Evolutionary conservation across 2,888 invertebrate genomes (phyloP), one percentile per base, ranked within the genome.

Genomic region (Patella caerulea): DNA sequence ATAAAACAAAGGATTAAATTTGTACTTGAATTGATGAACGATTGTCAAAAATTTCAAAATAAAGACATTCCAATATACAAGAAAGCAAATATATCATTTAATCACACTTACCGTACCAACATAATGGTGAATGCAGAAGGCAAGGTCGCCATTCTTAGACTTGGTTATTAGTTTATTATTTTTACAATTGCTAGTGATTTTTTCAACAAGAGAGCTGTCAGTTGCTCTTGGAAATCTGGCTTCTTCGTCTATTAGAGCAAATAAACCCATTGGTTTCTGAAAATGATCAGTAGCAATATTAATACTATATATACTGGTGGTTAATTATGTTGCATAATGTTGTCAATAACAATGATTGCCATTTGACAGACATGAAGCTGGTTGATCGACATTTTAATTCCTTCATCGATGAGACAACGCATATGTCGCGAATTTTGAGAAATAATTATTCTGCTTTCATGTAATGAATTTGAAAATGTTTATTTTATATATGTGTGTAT

Each of bases 171-270:
- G 73, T 59, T 74, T 75, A 15, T 73, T 73, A 56, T 80, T 75
- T 17, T 73, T 45, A 56, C 84, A 83, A 73, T 88, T 83, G 34
- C 77, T 82, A 65, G 86, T 84, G 69, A 90, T 77, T 79, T 91
- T 91, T 52, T 90, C 88, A 7, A 90, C 84, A 55, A 91, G 82
- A 0, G 89, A 86, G 54, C 81, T 77, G 79, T 91, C 91, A 7
- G 88, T 86, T 0, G 88, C 88, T 76, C 85, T 84, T 3, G 90
- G 89, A 24, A 91, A 88, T 52, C 85, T 81, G 34, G 88, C 88
- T 79, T 91, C 91, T 74, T 91, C 91, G 75, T 91, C 91, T 14
- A 91, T 78, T 7, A 90, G 78, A 11, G 88, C 84, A 76, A 91
- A 88, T 15, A 91, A 24, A 9, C 91, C 90, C 34, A 87, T 77